Percentiles rank a stretch among this genome's conserved stretches.
These are phyloP conservation scores for Luperina nickerlii DNA, from an alignment of 2,888 invertebrate species.

Conservation along the genomic window DNA sequence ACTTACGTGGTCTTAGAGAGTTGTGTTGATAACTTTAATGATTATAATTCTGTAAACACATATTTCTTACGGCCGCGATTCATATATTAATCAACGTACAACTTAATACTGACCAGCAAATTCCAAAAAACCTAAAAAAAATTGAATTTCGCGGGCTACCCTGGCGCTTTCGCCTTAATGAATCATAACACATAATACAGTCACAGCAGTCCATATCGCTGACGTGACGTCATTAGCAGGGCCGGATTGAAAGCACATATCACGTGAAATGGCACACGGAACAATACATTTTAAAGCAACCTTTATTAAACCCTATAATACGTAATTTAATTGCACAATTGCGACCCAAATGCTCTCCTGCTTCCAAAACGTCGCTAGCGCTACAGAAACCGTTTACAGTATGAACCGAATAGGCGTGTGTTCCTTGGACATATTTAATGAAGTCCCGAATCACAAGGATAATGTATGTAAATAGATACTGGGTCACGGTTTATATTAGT, in stretches of 20 bases:
- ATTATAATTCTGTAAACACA: too few relatives aligned
- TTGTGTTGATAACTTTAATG: too few relatives aligned
- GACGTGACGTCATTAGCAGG: conserved; percentile 41
- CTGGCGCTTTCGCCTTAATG: too few relatives aligned
- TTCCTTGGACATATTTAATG: conserved; percentile 75
- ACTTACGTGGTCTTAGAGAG: too few relatives aligned
- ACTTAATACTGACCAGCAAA: too few relatives aligned
- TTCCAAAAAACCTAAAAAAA: too few relatives aligned
- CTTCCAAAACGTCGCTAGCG: conserved; percentile 46
- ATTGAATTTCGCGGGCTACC: too few relatives aligned
- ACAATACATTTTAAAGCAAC: conserved; percentile 46
- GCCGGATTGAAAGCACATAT: conserved; percentile 46
- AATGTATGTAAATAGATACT: conserved; percentile 78
- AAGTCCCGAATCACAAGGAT: conserved; percentile 71
- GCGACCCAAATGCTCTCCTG: conserved; percentile 33
- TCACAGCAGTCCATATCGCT: conserved; percentile 20
- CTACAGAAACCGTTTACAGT: conserved; percentile 65
- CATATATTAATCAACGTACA: too few relatives aligned
- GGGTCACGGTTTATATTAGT: conserved; percentile 69
- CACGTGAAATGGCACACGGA: conserved; percentile 38
- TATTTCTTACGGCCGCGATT: too few relatives aligned
- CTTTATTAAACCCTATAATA: conserved; percentile 32
- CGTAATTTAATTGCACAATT: conserved; percentile 44
- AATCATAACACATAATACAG: conserved; percentile 30
- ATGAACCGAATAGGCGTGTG: conserved; percentile 42